Evolutionary conservation across 2,888 invertebrate species (phyloP), one percentile per base, ranked within the genome.

Genomic region (Melanchra persicariae): DNA sequence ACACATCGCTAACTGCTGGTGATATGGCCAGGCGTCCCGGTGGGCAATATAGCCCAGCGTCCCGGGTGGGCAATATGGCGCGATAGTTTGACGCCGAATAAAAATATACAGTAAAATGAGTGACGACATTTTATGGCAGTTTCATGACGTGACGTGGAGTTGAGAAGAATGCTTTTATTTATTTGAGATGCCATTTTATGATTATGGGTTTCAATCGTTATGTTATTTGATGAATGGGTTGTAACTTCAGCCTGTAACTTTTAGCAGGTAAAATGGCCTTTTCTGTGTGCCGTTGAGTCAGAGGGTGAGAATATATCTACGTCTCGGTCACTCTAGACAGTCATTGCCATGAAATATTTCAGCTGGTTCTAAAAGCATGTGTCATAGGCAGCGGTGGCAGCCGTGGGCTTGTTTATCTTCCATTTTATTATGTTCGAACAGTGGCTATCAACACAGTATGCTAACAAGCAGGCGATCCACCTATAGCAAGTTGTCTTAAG

Each of bases 41-140:
- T 61, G 61, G 71, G 34, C 43, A 26, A 60, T 49, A 61, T 58
- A 30, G 24, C 22, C 15, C 24, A 19, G 15, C 76, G n/a, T 49
- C 45, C 61, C 54, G 61, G 81, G 77, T 49, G 77, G 81, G 10
- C 51, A 52, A 59, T 59, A 70, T 37, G 17, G 10, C 26, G 22
- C 24, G 40, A 55, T 55, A 64, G 64, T 74, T 68, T 64, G 55
- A 64, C 55, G 34, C 22, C 30, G 24, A 51, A 62, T 60, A 61
- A 76, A 78, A 76, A 68, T 34, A 63, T 26, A 65, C 55, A 57
- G 61, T 80, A 69, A 75, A 80, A 69, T 61, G 26, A 64, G 9
- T 62, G 51, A 74, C 74, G 61, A 30, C 60, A 58, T 6, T 57
- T 73, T 55, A 79, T 64, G 9, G 15, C 17, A 2, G 19, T 64